Conservation (phyloP, 2,888 invertebrate genomes). For the Cheilosia variabilis region DNA sequence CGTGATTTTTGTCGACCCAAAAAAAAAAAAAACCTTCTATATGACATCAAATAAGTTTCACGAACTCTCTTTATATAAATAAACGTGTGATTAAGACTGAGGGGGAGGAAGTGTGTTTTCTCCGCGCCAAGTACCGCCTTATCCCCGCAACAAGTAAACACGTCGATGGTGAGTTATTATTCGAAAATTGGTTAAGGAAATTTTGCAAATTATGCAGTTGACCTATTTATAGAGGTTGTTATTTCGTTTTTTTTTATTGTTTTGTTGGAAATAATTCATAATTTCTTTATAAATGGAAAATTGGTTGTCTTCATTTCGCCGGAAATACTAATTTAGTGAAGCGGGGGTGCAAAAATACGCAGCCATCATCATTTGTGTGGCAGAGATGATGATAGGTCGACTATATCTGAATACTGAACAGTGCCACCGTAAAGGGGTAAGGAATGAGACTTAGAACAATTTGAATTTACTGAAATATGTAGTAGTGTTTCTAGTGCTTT, state of each 20-base stretch:
- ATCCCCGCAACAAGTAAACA: constrained; percentile 26
- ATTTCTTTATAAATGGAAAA: constrained; percentile 68
- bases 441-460: neutral
- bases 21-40: constrained; percentile 8
- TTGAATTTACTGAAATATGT: too few relatives aligned
- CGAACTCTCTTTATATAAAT: constrained; percentile 52
- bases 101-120: constrained; percentile 20
- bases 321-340: constrained; percentile 75
- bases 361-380: constrained; percentile 53
- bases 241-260: constrained; percentile 11
- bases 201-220: constrained; percentile 56
- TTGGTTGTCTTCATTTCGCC: constrained; percentile 71
- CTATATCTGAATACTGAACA: constrained; percentile 28
- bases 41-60: constrained; percentile 58
- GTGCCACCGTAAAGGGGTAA: constrained; percentile 30
- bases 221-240: constrained; percentile 60
- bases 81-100: constrained; percentile 45
- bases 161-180: constrained; percentile 61
- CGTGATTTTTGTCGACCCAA: constrained; percentile 22
- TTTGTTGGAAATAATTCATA: constrained; percentile 60
- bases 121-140: neutral
- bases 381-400: constrained; percentile 48
- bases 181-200: constrained; percentile 25
- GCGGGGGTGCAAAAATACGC: constrained; percentile 72
- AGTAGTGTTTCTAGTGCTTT: too few relatives aligned